Evolutionary conservation across 2,797 vertebrate genomes (phyloP), one percentile per base, ranked within the genome.

Genomic region (Triplophysa bombifrons): DNA sequence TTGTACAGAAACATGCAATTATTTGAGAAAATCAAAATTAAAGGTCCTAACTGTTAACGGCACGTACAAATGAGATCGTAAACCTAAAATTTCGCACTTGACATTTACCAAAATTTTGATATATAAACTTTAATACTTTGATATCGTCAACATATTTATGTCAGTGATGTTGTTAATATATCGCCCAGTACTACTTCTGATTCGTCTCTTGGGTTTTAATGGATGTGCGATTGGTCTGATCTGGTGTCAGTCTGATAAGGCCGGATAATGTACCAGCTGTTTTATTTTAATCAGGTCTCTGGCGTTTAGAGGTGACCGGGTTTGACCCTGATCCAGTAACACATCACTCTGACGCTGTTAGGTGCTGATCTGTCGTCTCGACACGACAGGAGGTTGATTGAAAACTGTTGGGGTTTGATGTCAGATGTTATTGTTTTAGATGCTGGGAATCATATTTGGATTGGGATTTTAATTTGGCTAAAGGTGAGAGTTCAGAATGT

Each of bases 231-330:
- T 48, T 48, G 46, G 12, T 44, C 5, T 71, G n/a, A 71, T 73
- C 20, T 9, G 27, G 55, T 27, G 38, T 46, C n/a, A 84, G 75
- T 84, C 88, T 83, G 85, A 83, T 90, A 88, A 88, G 87, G 84
- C 88, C 84, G 81, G 25, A 88, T 88, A 87, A 90, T 84, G 55
- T 89, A 79, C 87, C 90, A 93, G 89, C 87, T 93, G 90, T 91
- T 91, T 91, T 90, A 80, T 87, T 91, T 92, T 89, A 91, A 87
- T 93, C 91, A 89, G 85, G 88, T 88, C 83, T 82, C 78, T 80
- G 80, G 72, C 85, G 85, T 87, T 87, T 3, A 85, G 82, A 69
- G 56, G 74, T 86, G 83, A 85, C 87, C 77, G 72, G 58, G 80
- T 87, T 84, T 84, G 72, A 73, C 82, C 78, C 0, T 60, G 2